These are phyloP conservation scores for Oxyura jamaicensis DNA, from an alignment of 2,113 vertebrate species.

Conservation along the genomic window DNA sequence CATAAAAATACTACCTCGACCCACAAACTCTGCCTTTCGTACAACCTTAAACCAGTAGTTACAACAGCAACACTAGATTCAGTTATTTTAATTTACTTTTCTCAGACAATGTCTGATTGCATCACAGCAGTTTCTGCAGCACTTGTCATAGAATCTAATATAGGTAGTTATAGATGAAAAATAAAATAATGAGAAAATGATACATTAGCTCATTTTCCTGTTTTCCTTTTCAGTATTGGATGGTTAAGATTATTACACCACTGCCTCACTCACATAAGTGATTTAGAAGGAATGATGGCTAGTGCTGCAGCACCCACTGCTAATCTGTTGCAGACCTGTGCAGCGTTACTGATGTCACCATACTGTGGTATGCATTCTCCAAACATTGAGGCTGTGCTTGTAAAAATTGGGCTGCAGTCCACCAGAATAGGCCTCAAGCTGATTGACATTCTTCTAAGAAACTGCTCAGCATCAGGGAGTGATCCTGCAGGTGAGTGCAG, in stretches of 20 bases:
- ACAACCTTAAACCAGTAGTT: neutral
- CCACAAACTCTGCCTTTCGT: neutral
- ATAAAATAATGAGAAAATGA: neutral
- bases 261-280: constrained; percentile 96
- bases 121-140: neutral
- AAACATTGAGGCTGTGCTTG: constrained; percentile 96
- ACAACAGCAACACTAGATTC: neutral
- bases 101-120: neutral
- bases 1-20: neutral
- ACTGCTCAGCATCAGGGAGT: constrained; percentile 95
- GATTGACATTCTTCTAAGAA: constrained; percentile 96
- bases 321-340: constrained; percentile 96
- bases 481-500: constrained; percentile 89
- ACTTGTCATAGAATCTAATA: neutral
- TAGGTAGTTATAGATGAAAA: neutral
- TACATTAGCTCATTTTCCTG: neutral
- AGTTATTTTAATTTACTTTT: neutral
- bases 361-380: constrained; percentile 99
- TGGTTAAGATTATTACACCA: constrained; percentile 97
- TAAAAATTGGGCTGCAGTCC: constrained; percentile 97
- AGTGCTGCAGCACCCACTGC: constrained; percentile 96
- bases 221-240: constrained; percentile 86
- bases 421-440: constrained; percentile 95
- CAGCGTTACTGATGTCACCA: constrained; percentile 95
- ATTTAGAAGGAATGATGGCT: constrained; percentile 98